phyloP scores from a whole-genome alignment of 1,140 invertebrate species.

The Heliconius himera region DNA sequence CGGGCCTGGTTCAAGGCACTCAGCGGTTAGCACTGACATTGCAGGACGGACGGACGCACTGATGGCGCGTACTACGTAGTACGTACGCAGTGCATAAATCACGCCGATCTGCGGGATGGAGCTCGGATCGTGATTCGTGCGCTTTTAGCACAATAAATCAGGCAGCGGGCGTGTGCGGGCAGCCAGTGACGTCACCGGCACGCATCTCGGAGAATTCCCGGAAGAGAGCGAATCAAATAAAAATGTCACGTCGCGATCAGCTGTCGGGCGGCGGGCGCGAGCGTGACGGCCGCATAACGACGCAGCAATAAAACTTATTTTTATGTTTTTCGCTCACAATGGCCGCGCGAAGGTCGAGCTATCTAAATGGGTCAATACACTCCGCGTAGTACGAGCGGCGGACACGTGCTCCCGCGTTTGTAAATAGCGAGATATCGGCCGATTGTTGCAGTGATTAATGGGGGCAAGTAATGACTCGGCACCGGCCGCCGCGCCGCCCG shows the following conservation, averaged over 20 bases:
- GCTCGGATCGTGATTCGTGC: constrained; percentile 51
- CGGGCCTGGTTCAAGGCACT: constrained; percentile 48
- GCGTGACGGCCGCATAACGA: constrained; percentile 71
- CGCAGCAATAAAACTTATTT: constrained; percentile 81
- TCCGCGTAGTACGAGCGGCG: constrained; percentile 75
- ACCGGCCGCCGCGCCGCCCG: constrained; percentile 38
- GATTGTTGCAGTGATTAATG: constrained; percentile 82
- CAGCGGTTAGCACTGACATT: constrained; percentile 61
- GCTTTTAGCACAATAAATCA: constrained; percentile 74
- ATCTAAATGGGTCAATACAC: constrained; percentile 82
- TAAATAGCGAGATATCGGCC: constrained; percentile 81
- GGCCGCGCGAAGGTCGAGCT: constrained; percentile 80
- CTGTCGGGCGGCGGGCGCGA: constrained; percentile 65
- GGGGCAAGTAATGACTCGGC: constrained; percentile 76
- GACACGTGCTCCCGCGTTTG: constrained; percentile 80
- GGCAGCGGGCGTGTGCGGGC: constrained; percentile 56
- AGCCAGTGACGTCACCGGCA: constrained; percentile 78
- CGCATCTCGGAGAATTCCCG: constrained; percentile 79
- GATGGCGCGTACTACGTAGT: background rate
- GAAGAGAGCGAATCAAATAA: constrained; percentile 80
- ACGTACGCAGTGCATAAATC: constrained; percentile 63
- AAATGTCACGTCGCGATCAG: constrained; percentile 82
- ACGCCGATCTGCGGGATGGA: constrained; percentile 57
- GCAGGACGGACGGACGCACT: constrained; percentile 23
- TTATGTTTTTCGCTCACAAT: constrained; percentile 82